Base-by-base conservation (phyloP, 2,797 vertebrate species). In the Sciurus vulgaris region DNA sequence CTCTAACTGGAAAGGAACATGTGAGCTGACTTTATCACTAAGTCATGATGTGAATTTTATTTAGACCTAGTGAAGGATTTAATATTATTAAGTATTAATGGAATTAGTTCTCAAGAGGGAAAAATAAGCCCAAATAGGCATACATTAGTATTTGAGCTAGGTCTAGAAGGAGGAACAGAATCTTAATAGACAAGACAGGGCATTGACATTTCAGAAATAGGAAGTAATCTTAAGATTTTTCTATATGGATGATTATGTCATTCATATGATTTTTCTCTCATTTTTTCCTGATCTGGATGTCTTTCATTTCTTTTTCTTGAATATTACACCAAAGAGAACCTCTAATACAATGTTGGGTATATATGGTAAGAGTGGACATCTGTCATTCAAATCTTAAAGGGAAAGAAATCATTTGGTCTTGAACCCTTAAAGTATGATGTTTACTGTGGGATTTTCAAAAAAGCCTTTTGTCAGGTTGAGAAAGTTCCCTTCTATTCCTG, bases 251-350 rank as follows among this genome's bases (percentile, higher is more conserved):
- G 4, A 35, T 41, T 67, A 61, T 83, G 41, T 18, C 90, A 38
- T 65, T 24, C 51, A 7, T 54, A 74, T 54, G 5, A 13, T 0
- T 41, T 95, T 95, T 33, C 30, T 84, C n/a, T 10, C 61, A 61
- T 61, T 56, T 56, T 72, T 78, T 51, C 47, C 22, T 47, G 73
- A 26, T 85, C 38, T 56, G 17, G 5, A 63, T 38, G 17, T 8
- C 17, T 59, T 85, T 70, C 49, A 91, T 84, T 94, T 84, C 59
- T 78, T 79, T 56, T 54, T 90, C 70, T 93, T 90, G 59, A 74
- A 22, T 15, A 63, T 91, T 76, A 13, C 7, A 74, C 59, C 41
- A 59, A 90, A 63, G 51, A 88, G 26, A 73, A 1, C 9, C 41
- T 67, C 70, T 9, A 47, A 20, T 51, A 74, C 12, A 47, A 30